Conservation (phyloP, 1,140 invertebrate species). For the Panagrolaimus sp. region DNA sequence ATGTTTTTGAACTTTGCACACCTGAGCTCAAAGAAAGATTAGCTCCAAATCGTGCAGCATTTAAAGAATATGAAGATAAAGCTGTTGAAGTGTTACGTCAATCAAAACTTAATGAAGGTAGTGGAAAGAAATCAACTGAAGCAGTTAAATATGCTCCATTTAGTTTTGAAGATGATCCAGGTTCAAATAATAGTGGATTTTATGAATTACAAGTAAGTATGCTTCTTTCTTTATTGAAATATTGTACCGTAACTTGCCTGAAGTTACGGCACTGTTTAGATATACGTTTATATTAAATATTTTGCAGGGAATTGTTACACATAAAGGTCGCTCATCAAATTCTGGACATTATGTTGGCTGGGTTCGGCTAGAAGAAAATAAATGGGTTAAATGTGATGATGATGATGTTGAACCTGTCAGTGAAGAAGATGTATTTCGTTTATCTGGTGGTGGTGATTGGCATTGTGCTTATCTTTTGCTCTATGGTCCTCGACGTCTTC, state of each 20-base stretch:
- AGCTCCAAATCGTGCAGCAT: conserved; percentile 78
- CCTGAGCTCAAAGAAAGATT: conserved; percentile 82
- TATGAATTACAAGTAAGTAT: conserved; percentile 72
- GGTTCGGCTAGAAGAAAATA: conserved; percentile 69
- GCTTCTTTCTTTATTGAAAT: too few relatives aligned
- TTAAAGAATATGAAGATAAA: conserved; percentile 67
- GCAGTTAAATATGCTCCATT: conserved; percentile 37
- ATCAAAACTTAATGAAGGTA: conserved; percentile 26
- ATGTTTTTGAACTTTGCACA: conserved; percentile 89
- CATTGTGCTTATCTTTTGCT: conserved; percentile 94
- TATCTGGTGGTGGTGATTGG: conserved; percentile 97
- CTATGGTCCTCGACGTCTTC: conserved; percentile 70
- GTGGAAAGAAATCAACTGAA: conserved; percentile 14
- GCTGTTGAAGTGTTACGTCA: conserved; percentile 34
- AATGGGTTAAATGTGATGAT: conserved; percentile 96
- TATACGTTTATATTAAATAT: too few relatives aligned
- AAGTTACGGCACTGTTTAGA: too few relatives aligned
- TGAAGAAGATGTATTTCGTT: conserved; percentile 84
- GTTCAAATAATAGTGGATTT: conserved; percentile 91
- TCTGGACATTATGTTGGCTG: conserved; percentile 98
- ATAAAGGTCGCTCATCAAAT: conserved; percentile 88
- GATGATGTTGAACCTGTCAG: conserved; percentile 81
- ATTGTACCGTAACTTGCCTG: too few relatives aligned
- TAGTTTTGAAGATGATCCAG: conserved; percentile 68
- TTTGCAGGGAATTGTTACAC: conserved; percentile 83